Conservation (phyloP, 1,140 invertebrate genomes). For the Homarus americanus region DNA sequence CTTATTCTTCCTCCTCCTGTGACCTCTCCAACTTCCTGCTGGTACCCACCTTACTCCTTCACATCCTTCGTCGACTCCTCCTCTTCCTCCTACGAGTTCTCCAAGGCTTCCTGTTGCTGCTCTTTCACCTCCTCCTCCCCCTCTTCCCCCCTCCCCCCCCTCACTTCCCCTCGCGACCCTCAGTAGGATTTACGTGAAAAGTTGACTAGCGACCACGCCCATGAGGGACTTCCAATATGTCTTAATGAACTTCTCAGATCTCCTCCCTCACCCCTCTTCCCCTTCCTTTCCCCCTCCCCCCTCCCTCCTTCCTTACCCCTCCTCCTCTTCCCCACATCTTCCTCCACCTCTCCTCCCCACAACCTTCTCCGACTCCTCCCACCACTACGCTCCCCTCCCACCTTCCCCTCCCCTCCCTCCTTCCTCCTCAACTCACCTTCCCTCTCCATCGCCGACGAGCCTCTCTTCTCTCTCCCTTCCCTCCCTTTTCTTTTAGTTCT, state of each 20-base stretch:
- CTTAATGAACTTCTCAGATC: slow-evolving; percentile 63
- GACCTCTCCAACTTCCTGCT: background rate
- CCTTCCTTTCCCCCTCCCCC: too few relatives aligned
- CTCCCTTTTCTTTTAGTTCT: background rate
- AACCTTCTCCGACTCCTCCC: background rate
- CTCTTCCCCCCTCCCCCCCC: background rate
- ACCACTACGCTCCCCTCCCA: too few relatives aligned
- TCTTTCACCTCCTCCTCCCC: background rate
- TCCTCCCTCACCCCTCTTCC: too few relatives aligned
- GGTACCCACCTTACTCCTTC: background rate
- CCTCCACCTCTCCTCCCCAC: background rate
- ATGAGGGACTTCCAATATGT: slow-evolving; percentile 62
- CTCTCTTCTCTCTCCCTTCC: background rate
- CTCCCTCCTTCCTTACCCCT: background rate
- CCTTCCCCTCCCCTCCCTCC: background rate
- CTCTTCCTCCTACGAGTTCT: too few relatives aligned
- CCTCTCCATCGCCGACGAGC: background rate
- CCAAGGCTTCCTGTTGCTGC: background rate
- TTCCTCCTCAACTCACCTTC: too few relatives aligned
- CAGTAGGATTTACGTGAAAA: slow-evolving; percentile 56
- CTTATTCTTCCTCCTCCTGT: background rate
- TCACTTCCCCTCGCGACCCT: background rate
- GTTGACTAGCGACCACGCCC: slow-evolving; percentile 57
- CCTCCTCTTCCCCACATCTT: background rate
- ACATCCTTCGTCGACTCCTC: too few relatives aligned